Conservation (phyloP, 2,797 vertebrate genomes). For the Chromis chromis region DNA sequence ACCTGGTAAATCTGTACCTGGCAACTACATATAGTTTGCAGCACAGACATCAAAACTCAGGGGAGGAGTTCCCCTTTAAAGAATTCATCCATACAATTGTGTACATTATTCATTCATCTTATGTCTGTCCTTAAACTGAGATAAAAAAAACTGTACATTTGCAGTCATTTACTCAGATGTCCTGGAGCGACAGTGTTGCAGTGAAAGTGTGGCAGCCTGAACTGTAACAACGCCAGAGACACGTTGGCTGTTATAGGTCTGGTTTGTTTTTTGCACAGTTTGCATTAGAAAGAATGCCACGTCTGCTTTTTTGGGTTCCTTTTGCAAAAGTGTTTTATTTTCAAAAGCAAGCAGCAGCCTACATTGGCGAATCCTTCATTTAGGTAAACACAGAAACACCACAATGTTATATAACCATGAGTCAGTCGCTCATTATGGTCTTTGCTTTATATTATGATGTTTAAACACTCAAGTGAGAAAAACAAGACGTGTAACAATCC, state of each 20-base stretch:
- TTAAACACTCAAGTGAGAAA: background rate
- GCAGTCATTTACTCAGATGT: background rate
- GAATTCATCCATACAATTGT: too few species aligned
- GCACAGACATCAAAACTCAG: too few species aligned
- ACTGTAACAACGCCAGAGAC: background rate
- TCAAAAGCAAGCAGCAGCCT: conserved; percentile 1
- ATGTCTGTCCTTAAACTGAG: too few species aligned
- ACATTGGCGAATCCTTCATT: background rate
- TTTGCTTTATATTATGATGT: background rate
- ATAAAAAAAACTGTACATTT: too few species aligned
- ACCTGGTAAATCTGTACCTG: too few species aligned
- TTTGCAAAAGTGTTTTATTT: background rate
- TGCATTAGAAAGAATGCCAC: background rate
- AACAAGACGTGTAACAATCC: background rate
- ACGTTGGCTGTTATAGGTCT: too few species aligned
- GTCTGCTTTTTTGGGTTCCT: background rate
- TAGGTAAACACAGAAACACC: background rate
- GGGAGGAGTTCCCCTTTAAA: too few species aligned
- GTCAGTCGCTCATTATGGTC: background rate
- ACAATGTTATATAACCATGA: background rate
- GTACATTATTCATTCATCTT: too few species aligned
- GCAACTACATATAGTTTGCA: too few species aligned
- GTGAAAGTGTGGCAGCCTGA: background rate
- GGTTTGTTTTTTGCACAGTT: background rate
- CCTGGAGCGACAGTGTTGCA: background rate